Base-by-base conservation (phyloP, 1,140 invertebrate species). In the Mya arenaria region DNA sequence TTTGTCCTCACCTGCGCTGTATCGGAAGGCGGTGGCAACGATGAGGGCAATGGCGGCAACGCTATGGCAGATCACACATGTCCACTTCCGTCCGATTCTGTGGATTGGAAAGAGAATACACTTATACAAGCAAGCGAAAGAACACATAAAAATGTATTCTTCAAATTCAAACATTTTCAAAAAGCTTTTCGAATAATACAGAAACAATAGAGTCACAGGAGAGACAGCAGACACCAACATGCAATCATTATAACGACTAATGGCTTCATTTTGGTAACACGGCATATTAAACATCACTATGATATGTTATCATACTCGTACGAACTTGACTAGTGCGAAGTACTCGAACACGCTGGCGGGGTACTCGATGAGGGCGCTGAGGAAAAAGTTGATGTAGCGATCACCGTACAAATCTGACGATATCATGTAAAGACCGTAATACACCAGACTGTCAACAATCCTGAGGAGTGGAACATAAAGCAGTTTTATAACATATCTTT, bases 401-500 rank as follows among this genome's bases (percentile, higher is more conserved):
- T 86, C 81, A 3, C 87, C 87, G 63, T 72, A 62, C 2, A 88
- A 58, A 13, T 71, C 68, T 28, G 44, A 75, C 15, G 86, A 84
- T 44, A 86, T 85, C 60, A 88, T 73, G 32, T 79, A 85, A 28
- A 89, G 68, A 25, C 85, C 86, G 58, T 86, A 89, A 72, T 89
- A 89, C 25, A 87, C 83, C 28, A 89, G 68, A 41, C 81, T 85
- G 82, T 81, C 82, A 25, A 77, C 77, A 34, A 88, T 73, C 88
- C 88, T 87, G 73, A 1, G 39, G n/a, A n/a, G n/a, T n/a, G n/a
- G n/a, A n/a, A n/a, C n/a, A n/a, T n/a, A n/a, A n/a, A n/a, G n/a
- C n/a, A n/a, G n/a, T n/a, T n/a, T n/a, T n/a, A n/a, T n/a, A n/a
- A n/a, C n/a, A n/a, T n/a, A n/a, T n/a, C n/a, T n/a, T n/a, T n/a